Evolutionary conservation across 1,140 invertebrate genomes (phyloP), one percentile per base, ranked within the genome.

Genomic region (Mamestra configurata): DNA sequence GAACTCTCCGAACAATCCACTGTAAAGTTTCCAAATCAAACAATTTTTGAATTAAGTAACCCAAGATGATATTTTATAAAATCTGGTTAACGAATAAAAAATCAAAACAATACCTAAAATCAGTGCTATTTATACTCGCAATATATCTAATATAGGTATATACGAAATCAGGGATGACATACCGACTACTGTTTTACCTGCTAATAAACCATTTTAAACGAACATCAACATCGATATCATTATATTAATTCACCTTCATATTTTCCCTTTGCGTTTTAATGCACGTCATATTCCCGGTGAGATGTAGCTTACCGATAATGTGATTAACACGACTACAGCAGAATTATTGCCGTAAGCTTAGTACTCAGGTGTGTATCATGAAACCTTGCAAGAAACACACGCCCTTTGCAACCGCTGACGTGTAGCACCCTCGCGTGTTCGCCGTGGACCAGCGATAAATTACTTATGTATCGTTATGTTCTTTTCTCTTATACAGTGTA

Each of bases 301-400:
- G 51, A 55, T 55, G 22, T 55, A n/a, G 10, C 53, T 13, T 27
- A 57, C 8, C 13, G 53, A 57, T 57, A 57, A 55, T 55, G 46
- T 71, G 24, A 71, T 71, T 71, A 68, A 71, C 22, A 51, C 37
- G 46, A 18, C 13, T 53, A 71, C 22, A 51, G 4, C 8, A 24
- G 27, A 57, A 35, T 73, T 73, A 73, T 73, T 55, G 53, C 40
- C 18, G n/a, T 40, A 40, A 68, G 64, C 64, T 24, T 24, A n/a
- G 20, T 53, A 31, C 71, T 55, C 24, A 57, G 53, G 51, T 73
- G 71, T 73, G 51, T 73, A 71, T 57, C 53, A 40, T 40, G 71
- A 73, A 73, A 73, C 71, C 71, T 57, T 40, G 53, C 18, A 73
- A 73, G 71, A 57, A 73, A 72, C 46, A 46, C 8, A 49, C 43